Evolutionary conservation across 2,888 invertebrate genomes (phyloP).

Genomic region (Holacanthella duospinosa): DNA sequence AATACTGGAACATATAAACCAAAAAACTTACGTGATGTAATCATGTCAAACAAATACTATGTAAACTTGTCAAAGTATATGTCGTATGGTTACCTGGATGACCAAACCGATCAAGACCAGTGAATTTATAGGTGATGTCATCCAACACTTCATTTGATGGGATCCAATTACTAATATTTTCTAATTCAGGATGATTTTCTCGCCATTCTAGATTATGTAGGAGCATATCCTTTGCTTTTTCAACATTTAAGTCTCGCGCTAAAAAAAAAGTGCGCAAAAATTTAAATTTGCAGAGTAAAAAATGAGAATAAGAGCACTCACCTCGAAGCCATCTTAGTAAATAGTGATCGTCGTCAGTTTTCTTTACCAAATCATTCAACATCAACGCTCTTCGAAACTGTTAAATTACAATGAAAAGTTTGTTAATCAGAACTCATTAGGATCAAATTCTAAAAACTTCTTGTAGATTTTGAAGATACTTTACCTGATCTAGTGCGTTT

Average conservation of each 20-base stretch:
- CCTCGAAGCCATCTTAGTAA: background rate
- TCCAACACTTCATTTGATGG: background rate
- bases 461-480: no score
- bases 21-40: background rate
- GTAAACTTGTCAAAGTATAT: background rate
- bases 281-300: background rate
- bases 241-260: background rate
- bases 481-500: background rate
- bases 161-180: background rate
- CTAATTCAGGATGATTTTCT: background rate
- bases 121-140: conserved; percentile 8
- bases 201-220: background rate
- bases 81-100: conserved; percentile 1
- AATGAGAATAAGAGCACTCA: background rate
- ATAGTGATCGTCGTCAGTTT: background rate
- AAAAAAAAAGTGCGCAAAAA: background rate
- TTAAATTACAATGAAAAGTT: background rate
- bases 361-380: background rate
- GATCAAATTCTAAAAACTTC: no score
- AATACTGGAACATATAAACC: background rate
- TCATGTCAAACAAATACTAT: background rate
- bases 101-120: conserved; percentile 3
- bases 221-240: background rate
- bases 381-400: background rate
- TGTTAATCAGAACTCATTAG: no score